phyloP scores from a whole-genome alignment of 2,797 vertebrate genomes.

The Acipenser transmontanus region DNA sequence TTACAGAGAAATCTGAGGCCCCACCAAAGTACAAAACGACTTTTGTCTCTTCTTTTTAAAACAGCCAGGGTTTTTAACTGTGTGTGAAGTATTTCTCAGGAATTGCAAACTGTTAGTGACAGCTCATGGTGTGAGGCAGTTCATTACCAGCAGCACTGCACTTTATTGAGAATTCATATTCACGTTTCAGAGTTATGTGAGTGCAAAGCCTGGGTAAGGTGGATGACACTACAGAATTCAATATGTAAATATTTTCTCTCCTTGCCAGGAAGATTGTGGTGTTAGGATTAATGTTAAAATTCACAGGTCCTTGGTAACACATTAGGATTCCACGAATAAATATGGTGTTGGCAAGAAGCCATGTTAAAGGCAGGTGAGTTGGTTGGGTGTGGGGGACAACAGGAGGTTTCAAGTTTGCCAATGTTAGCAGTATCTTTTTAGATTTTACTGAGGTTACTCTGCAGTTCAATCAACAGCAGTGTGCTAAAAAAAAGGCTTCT shows the following conservation, averaged over 20 bases:
- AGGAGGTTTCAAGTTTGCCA: background rate
- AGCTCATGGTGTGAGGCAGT: constrained; percentile 2
- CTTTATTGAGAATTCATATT: background rate
- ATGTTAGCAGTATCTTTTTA: too few relatives aligned
- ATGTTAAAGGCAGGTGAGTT: background rate
- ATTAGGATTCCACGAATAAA: constrained; percentile 49
- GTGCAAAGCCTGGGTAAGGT: background rate
- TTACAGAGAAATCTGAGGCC: background rate
- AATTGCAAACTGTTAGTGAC: background rate
- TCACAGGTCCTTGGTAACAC: constrained; percentile 48
- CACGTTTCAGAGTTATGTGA: background rate
- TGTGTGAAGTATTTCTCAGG: background rate
- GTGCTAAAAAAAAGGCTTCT: too few relatives aligned
- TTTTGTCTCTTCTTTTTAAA: constrained; percentile 3
- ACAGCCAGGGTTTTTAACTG: background rate
- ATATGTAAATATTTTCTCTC: background rate
- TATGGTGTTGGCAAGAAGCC: constrained; percentile 24
- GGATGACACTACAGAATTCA: background rate
- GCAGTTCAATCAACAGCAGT: too few relatives aligned
- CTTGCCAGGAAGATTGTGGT: background rate
- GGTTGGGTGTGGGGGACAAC: background rate
- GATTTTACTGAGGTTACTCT: too few relatives aligned
- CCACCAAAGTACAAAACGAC: background rate
- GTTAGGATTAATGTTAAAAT: constrained; percentile 28
- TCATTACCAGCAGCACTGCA: background rate